Percentiles rank a stretch among this genome's conserved stretches.
Evolutionary conservation across 2,113 vertebrate genomes (phyloP).

Genomic region (Climacteris rufus): DNA sequence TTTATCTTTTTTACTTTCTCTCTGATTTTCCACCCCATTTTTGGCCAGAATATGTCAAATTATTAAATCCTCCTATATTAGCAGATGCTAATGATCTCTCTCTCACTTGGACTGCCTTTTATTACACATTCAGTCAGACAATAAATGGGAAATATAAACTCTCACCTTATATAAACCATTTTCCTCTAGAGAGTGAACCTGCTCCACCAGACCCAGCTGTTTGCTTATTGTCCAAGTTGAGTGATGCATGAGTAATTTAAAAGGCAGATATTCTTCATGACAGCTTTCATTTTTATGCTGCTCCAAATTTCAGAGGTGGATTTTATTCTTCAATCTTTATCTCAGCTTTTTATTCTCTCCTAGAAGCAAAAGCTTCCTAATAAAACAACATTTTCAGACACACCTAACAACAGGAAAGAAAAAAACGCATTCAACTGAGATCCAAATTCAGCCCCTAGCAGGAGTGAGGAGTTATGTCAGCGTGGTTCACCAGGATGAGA

Average conservation of each 20-base stretch:
- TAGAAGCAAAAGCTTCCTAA: neutral
- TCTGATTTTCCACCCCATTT: neutral
- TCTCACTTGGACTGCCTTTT: constrained; percentile 11
- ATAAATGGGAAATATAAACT: constrained; percentile 23
- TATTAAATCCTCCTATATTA: constrained; percentile 29
- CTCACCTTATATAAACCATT: neutral
- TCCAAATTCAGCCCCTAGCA: neutral
- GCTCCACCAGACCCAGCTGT: neutral
- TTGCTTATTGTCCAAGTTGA: neutral
- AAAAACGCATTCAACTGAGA: neutral
- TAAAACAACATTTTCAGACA: neutral
- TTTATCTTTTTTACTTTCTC: neutral
- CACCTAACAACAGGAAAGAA: neutral
- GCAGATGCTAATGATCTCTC: constrained; percentile 13
- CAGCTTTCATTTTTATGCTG: constrained; percentile 3
- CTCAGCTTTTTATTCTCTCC: neutral
- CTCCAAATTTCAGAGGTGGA: neutral
- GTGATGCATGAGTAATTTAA: constrained; percentile 16
- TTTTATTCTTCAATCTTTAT: constrained; percentile 2
- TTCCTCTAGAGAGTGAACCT: neutral
- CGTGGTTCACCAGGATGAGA: neutral
- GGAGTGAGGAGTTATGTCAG: neutral
- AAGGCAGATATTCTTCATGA: neutral
- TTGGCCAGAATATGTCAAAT: neutral
- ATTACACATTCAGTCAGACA: neutral